These are phyloP conservation scores for Geopemphigus sp. DNA, from an alignment of 1,140 invertebrate genomes.

Conservation along the genomic window DNA sequence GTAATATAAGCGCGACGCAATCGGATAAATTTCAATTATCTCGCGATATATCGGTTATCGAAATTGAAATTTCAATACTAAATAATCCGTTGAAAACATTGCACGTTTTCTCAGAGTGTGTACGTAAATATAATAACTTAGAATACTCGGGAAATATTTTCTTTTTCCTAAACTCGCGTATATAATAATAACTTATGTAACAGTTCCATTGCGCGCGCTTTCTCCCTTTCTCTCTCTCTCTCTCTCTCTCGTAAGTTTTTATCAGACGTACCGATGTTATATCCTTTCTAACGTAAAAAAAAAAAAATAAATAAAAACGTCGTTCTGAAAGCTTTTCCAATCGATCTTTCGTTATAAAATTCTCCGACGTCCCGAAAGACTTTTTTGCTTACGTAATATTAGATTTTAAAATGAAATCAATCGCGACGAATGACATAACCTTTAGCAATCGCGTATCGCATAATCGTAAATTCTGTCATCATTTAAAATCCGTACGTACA, in stretches of 20 bases:
- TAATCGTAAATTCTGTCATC: background rate
- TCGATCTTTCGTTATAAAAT: constrained; percentile 9
- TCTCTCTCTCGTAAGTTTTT: background rate
- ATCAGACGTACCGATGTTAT: no score
- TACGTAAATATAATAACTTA: no score
- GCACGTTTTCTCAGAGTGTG: no score
- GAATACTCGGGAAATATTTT: no score
- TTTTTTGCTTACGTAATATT: constrained; percentile 7
- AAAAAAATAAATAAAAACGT: no score
- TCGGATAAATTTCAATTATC: background rate
- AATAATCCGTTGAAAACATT: no score
- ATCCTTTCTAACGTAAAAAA: no score
- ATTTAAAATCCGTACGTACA: background rate
- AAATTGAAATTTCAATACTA: no score
- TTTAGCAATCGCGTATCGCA: background rate
- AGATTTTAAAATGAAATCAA: constrained; percentile 30
- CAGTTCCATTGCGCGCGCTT: background rate
- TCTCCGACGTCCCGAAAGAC: background rate
- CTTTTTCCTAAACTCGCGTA: no score
- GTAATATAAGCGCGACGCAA: background rate
- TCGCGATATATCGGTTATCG: background rate
- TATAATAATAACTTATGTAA: no score
- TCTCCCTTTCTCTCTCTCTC: background rate
- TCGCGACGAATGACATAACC: background rate
- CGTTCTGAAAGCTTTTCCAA: constrained; percentile 28